A percentile compares a stretch with the other conserved stretches of the same genome.
Conservation (phyloP, 1,140 invertebrate genomes). For the Habropoda laboriosa region DNA sequence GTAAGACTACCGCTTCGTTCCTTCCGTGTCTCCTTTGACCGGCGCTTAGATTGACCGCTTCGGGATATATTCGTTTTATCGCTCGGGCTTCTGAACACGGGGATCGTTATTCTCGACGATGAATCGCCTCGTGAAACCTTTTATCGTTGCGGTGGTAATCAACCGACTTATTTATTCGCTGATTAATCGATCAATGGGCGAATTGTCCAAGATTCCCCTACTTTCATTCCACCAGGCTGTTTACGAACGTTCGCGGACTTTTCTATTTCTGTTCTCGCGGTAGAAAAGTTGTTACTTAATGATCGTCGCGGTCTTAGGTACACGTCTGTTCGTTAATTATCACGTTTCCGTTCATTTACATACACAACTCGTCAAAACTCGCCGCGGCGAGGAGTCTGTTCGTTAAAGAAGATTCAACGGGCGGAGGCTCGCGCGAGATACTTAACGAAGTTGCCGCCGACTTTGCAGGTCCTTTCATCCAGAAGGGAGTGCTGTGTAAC, state of each 20-base stretch:
- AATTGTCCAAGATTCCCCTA: too few relatives aligned
- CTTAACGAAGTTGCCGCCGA: conserved; percentile 47
- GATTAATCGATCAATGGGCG: not conserved
- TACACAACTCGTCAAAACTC: conserved; percentile 19
- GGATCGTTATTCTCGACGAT: not conserved
- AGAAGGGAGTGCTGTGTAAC: conserved; percentile 36
- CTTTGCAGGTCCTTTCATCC: conserved; percentile 37
- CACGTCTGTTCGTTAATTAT: conserved; percentile 40
- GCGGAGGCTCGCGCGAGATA: conserved; percentile 15
- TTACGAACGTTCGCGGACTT: too few relatives aligned
- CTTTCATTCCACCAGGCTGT: too few relatives aligned
- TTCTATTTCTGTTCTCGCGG: not conserved
- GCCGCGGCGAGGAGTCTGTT: conserved; percentile 27
- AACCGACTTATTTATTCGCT: too few relatives aligned
- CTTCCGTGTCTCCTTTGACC: conserved; percentile 30
- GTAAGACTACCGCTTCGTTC: conserved; percentile 69
- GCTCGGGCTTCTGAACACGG: not conserved
- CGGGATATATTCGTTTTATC: conserved; percentile 39
- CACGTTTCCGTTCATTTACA: conserved; percentile 45
- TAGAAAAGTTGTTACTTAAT: not conserved
- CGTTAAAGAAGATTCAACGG: conserved; percentile 42
- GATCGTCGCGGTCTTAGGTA: not conserved
- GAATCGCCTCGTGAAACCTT: not conserved
- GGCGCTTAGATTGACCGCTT: conserved; percentile 37
- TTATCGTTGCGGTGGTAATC: too few relatives aligned